Base-by-base conservation (phyloP, 2,888 invertebrate genomes). In the Cheilosia pagana region DNA sequence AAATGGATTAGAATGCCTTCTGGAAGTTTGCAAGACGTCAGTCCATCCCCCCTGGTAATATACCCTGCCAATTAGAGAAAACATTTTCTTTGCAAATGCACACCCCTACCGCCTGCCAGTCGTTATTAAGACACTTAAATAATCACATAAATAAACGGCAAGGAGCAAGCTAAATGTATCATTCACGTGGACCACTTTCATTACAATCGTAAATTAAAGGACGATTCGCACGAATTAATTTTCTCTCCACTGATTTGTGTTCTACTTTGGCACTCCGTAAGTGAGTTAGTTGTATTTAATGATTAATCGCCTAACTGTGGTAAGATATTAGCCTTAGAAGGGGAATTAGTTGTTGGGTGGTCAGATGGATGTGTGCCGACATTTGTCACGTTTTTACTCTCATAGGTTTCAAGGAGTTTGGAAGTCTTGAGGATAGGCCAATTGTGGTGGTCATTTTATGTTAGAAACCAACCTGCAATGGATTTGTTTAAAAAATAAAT, bases 171-270 rank as follows among this genome's bases (percentile, higher is more conserved):
- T 21, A 10, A 23, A 12, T 23, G 12, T 35, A 23, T 14, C 50
- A 14, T 14, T 50, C n/a, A 25, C 5, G 23, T 50, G 50, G 50
- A 0, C 4, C 21, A 50, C 23, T 23, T 50, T 23, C 25, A 50
- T 25, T 48, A 48, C 50, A 50, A 50, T 50, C 12, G 23, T 50
- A 50, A 50, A 50, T 50, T 23, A 50, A 25, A 23, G 50, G 50
- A 12, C 50, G 50, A 50, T 23, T 1, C 50, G 5, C 50, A 50
- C 5, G 23, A 23, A 23, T 50, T 25, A 23, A 21, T 50, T 25
- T 50, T 50, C 21, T 25, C 10, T 23, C 23, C 23, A 3, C 25
- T 50, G 50, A 50, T 25, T 50, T 50, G 23, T 14, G 14, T 25
- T 0, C 12, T n/a, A n/a, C n/a, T n/a, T 14, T 50, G 50, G 6